A percentile compares a stretch with the other conserved stretches of the same genome.
Evolutionary conservation across 2,888 invertebrate genomes (phyloP).

Genomic region (Morpho helenor): DNA sequence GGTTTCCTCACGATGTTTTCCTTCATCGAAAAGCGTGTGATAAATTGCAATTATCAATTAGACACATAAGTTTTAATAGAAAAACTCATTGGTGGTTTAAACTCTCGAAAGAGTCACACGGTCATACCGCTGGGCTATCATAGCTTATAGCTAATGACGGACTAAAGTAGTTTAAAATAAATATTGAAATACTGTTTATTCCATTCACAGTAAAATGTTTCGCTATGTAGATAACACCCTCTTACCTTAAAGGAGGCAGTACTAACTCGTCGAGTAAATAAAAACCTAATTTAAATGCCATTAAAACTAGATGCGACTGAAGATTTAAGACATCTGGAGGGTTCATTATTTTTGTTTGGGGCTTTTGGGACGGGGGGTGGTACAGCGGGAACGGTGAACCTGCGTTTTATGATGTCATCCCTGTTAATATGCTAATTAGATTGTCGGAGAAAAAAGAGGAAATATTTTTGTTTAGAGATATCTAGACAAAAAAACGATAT

Average conservation of each 20-base stretch:
- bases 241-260: constrained; percentile 25
- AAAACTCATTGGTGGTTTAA: no score
- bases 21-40: no score
- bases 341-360: constrained; percentile 43
- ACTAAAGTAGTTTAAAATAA: no score
- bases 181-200: no score
- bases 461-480: constrained; percentile 4
- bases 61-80: no score
- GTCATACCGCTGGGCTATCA: no score
- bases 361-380: constrained; percentile 25
- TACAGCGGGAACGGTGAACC: constrained; percentile 6
- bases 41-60: no score
- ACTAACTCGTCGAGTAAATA: constrained; percentile 48
- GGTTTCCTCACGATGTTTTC: no score
- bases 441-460: neutral
- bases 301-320: constrained; percentile 67
- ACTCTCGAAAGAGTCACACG: no score
- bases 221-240: neutral
- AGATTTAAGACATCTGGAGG: constrained; percentile 51
- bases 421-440: constrained; percentile 22
- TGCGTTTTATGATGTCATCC: constrained; percentile 21
- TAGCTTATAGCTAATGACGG: no score
- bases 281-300: constrained; percentile 77
- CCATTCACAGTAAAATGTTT: no score
- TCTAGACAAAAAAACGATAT: no score